Percentiles rank a stretch among this genome's conserved stretches.
Evolutionary conservation across 2,797 vertebrate species (phyloP).

Genomic region (Lagorchestes hirsutus): DNA sequence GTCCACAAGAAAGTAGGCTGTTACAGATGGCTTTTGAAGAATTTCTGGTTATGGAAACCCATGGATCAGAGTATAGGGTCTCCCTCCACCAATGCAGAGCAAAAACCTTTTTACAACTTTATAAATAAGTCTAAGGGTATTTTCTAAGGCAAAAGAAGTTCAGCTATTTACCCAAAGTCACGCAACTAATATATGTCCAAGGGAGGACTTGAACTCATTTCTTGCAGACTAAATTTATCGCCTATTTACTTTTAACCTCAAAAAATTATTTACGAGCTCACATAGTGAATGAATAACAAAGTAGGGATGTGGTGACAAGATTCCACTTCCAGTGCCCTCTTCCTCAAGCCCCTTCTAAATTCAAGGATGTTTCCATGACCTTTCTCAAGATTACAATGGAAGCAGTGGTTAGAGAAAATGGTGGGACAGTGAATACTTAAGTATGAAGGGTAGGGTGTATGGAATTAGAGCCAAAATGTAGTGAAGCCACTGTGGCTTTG

Average conservation of each 20-base stretch:
- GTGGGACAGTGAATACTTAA: background rate
- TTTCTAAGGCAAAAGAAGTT: background rate
- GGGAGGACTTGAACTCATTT: background rate
- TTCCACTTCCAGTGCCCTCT: background rate
- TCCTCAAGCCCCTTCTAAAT: background rate
- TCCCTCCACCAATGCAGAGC: background rate
- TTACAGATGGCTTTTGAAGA: background rate
- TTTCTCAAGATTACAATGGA: background rate
- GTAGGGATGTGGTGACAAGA: background rate
- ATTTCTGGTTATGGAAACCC: background rate
- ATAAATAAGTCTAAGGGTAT: background rate
- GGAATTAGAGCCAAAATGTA: background rate
- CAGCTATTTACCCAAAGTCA: background rate
- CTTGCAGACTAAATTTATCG: background rate
- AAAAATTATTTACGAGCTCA: background rate
- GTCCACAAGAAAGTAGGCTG: background rate
- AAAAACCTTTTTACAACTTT: background rate
- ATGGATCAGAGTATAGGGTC: background rate
- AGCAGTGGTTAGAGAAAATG: background rate
- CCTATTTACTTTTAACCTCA: background rate
- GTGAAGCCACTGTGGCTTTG: background rate
- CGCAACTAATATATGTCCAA: background rate
- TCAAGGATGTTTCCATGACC: background rate
- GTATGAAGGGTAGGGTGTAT: background rate
- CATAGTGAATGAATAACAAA: background rate